Conservation (phyloP, 37 sponge, comb jelly and placozoan genomes). For the Ianthella basta region DNA sequence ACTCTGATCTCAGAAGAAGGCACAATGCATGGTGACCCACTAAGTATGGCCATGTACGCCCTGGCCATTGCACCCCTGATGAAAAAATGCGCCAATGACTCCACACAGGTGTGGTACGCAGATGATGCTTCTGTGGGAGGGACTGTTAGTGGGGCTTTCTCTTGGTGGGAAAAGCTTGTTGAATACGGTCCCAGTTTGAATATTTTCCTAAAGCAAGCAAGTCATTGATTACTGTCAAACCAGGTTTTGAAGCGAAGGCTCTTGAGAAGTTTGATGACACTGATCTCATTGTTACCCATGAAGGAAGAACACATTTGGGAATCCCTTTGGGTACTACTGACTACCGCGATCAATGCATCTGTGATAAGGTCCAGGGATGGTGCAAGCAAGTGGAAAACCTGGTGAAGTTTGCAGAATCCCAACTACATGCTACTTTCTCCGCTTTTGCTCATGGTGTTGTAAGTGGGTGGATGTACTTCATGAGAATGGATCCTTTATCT, state of each 20-base stretch:
- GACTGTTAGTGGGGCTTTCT: neutral
- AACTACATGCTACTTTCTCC: neutral
- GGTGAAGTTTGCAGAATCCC: neutral
- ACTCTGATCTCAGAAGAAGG: constrained; percentile 22
- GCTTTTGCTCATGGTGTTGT: neutral
- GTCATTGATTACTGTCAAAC: neutral
- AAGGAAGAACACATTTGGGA: constrained; percentile 15
- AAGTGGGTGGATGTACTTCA: neutral
- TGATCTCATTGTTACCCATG: neutral
- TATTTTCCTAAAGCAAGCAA: constrained; percentile 17
- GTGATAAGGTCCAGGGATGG: constrained; percentile 13
- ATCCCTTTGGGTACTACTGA: constrained; percentile 11
- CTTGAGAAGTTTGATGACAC: neutral
- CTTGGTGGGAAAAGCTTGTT: constrained; percentile 20
- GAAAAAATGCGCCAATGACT: neutral
- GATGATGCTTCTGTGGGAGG: constrained; percentile 22
- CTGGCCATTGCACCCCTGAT: constrained; percentile 14
- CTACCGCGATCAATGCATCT: neutral
- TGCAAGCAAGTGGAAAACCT: constrained; percentile 6
- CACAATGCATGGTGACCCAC: constrained; percentile 24
- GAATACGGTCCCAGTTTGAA: constrained; percentile 1
- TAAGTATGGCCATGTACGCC: constrained; percentile 30
- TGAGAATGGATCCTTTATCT: too few relatives aligned
- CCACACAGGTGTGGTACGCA: constrained; percentile 25
- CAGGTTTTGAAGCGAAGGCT: constrained; percentile 4